Evolutionary conservation across 2,113 vertebrate species (phyloP).

Genomic region (Pachyramphus minor): DNA sequence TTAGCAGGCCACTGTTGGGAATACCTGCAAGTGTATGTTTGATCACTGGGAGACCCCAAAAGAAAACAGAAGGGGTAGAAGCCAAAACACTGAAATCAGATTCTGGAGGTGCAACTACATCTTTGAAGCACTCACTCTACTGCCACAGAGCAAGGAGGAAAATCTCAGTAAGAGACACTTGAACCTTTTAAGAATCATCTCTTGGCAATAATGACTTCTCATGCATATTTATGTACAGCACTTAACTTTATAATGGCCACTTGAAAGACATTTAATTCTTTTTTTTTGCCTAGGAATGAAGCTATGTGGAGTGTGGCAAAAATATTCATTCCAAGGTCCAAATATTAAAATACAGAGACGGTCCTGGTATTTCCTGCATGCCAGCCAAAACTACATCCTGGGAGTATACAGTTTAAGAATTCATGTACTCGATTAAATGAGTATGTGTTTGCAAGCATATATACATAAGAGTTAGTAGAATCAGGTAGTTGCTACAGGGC

Average conservation of each 20-base stretch:
- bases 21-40: neutral
- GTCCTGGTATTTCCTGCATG: conserved; percentile 2
- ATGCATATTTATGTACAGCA: conserved; percentile 71
- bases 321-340: conserved; percentile 57
- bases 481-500: neutral
- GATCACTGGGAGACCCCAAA: neutral
- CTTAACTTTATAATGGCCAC: conserved; percentile 67
- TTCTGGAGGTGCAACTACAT: neutral
- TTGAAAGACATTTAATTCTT: conserved; percentile 49
- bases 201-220: conserved; percentile 65
- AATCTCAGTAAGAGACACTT: conserved; percentile 68
- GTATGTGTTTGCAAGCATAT: neutral
- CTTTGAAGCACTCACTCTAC: neutral
- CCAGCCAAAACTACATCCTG: neutral
- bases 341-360: conserved; percentile 26
- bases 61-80: neutral
- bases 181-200: conserved; percentile 70
- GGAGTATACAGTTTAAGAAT: neutral
- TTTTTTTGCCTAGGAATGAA: conserved; percentile 18
- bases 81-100: neutral
- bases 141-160: conserved; percentile 41
- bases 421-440: neutral
- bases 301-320: conserved; percentile 59
- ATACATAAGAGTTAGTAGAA: neutral
- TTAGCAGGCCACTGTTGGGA: neutral